Evolutionary conservation across 2,113 vertebrate genomes (phyloP), one percentile per base, ranked within the genome.

Genomic region (Motacilla alba): DNA sequence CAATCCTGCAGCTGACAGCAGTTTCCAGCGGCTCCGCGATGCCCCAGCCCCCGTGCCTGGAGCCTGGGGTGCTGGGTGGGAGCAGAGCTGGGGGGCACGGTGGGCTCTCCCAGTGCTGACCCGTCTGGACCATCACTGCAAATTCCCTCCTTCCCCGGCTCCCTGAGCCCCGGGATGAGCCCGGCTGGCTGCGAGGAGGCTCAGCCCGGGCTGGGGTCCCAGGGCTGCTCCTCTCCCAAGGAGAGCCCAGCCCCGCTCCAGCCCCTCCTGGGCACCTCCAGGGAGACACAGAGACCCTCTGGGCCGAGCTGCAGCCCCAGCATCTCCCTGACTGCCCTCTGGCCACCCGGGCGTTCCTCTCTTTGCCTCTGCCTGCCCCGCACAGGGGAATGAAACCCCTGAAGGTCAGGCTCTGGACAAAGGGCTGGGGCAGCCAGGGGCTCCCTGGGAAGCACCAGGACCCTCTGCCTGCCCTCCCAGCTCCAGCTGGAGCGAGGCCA

Each of bases 1-100:
- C n/a, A 33, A 3, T 15, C 5, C 8, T 4, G 7, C 4, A 23
- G 64, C 64, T n/a, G 75, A 0, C 31, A 43, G 2, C 33, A 0
- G 8, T 7, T 39, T 28, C 86, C 75, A 67, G 67, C 52, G 31
- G 0, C 60, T 4, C 75, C 2, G 1, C 6, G 0, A 0, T 3
- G 11, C 39, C 17, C 11, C 0, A 2, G 53, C 18, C 15, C 27
- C 11, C 35, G 19, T 8, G 7, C 0, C 49, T 2, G 3, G 11
- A 1, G 10, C 7, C 33, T 33, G 2, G 2, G 21, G 2, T 49
- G 49, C 49, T 49, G 24, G 23, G 10, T 27, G 49, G 24, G 49
- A 50, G 26, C 27, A 28, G 50, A 16, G 50, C 50, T 16, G 52
- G 31, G 44, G 15, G 46, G 13, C 52, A 67, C 0, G 1, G 2